These are phyloP conservation scores for Poecile atricapillus DNA, from an alignment of 2,113 vertebrate species.

Conservation along the genomic window DNA sequence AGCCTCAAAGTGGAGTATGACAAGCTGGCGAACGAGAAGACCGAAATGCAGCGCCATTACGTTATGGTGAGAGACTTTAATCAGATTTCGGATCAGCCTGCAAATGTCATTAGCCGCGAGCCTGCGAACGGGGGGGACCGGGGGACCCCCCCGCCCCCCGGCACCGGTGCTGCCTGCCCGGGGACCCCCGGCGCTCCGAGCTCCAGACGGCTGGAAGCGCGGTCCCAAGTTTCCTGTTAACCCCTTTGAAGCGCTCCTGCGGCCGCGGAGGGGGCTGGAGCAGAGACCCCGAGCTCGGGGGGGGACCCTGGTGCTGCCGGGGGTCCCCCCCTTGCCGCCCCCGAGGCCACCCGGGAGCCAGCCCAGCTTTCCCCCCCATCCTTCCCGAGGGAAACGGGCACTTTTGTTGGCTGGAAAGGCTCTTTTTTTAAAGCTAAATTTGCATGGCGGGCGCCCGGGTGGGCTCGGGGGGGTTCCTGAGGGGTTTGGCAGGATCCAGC, in stretches of 20 bases:
- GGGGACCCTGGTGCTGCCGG: not conserved
- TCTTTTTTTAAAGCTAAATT: rapidly evolving
- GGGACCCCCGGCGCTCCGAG: not conserved
- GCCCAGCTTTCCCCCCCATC: not conserved
- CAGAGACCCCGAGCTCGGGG: not conserved
- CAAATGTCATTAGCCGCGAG: not conserved
- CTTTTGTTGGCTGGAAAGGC: not conserved
- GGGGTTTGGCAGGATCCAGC: rapidly evolving
- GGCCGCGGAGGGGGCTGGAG: not conserved
- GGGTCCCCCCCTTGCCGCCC: not conserved
- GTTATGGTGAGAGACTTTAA: slow-evolving; percentile 87
- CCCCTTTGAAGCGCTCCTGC: not conserved
- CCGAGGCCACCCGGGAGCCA: not conserved
- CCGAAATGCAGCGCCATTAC: slow-evolving; percentile 96
- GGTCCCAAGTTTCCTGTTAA: not conserved
- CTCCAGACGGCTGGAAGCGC: not conserved
- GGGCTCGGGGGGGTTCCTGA: rapidly evolving
- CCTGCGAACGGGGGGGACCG: not conserved
- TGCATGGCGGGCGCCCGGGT: not conserved
- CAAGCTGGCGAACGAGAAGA: slow-evolving; percentile 95
- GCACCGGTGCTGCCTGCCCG: not conserved
- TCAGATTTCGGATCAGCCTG: slow-evolving; percentile 29
- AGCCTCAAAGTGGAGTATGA: slow-evolving; percentile 94
- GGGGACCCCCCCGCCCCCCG: not conserved
- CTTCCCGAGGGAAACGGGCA: not conserved